Base-by-base conservation (phyloP, 1,140 invertebrate genomes). In the Zaprionus ghesquierei region DNA sequence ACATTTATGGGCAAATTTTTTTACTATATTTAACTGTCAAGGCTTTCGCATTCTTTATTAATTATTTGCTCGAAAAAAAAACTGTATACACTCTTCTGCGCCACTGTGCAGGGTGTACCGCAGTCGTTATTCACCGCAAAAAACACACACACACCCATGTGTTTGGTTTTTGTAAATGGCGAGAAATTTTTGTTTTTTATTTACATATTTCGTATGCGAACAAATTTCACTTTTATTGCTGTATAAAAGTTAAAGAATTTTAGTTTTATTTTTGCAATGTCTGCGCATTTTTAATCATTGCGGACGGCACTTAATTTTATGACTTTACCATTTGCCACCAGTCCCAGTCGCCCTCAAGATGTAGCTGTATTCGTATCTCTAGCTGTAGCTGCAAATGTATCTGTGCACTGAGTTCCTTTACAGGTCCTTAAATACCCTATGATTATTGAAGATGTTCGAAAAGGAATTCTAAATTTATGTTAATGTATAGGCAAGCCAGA, bases 271-370 rank as follows among this genome's bases (percentile, higher is more conserved):
- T 63, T 68, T 63, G 59, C 62, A 3, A 29, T 59, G 81, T 86
- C 79, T 86, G 84, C 58, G 69, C 81, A 81, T 76, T 86, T 87
- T 69, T 68, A 82, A 86, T 79, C 65, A 82, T 79, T 77, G 69
- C 31, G 29, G n/a, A 18, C 46, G 35, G 50, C 29, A 15, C 25
- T 55, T 68, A 44, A 50, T 62, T 61, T 76, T 59, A 58, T 58
- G 69, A 58, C 49, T 69, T 33, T 51, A 50, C 25, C 60, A 61
- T 23, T 46, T 15, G 27, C 31, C 23, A 62, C n/a, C n/a, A n/a
- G n/a, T n/a, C n/a, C n/a, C n/a, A n/a, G 35, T 18, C 44, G 44
- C 29, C 29, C n/a, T n/a, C n/a, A n/a, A 46, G 41, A 10, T 22
- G 41, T 20, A 46, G 18, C 6, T 46, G 18, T 22, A 20, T n/a